Evolutionary conservation across 1,140 invertebrate genomes (phyloP).

Genomic region (Cyrtorhinus lividipennis): DNA sequence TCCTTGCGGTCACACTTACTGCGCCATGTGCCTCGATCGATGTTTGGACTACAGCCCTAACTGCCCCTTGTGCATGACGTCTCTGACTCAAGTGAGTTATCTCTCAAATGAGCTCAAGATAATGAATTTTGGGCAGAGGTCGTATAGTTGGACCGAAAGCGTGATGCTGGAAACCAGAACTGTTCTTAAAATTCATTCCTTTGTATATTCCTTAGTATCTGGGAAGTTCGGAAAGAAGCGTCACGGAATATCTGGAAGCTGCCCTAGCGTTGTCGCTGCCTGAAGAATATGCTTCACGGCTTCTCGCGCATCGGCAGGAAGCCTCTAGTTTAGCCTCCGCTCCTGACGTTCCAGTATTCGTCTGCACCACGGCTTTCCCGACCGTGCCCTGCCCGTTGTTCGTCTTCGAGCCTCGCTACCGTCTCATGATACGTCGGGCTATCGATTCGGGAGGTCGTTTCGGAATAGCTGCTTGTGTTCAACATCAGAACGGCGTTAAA

Average conservation of each 20-base stretch:
- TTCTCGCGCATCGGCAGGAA: conserved; percentile 35
- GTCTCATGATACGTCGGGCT: conserved; percentile 71
- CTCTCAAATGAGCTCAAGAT: too few species aligned
- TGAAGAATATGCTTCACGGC: conserved; percentile 44
- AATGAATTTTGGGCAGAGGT: too few species aligned
- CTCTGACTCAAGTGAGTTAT: conserved; percentile 45
- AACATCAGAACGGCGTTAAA: conserved; percentile 32
- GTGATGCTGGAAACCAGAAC: too few species aligned
- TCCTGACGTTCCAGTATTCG: conserved; percentile 65
- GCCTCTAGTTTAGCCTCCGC: conserved; percentile 34
- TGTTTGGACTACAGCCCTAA: conserved; percentile 64
- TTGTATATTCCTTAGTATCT: too few species aligned
- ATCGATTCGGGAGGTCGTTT: conserved; percentile 71
- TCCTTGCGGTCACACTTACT: conserved; percentile 79
- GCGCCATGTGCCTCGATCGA: conserved; percentile 64
- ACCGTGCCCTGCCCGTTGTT: conserved; percentile 75
- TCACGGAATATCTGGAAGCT: conserved; percentile 56
- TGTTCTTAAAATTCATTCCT: too few species aligned
- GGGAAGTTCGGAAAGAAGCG: conserved; percentile 42
- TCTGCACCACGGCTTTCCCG: conserved; percentile 80
- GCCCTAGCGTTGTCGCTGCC: conserved; percentile 53
- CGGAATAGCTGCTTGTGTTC: conserved; percentile 54
- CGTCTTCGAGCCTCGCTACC: conserved; percentile 80
- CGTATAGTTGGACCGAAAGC: too few species aligned
- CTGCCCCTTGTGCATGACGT: conserved; percentile 77